A percentile compares a stretch with the other conserved stretches of the same genome.
Conservation (phyloP, 2,113 vertebrate genomes). For the Gymnocephalus cernua region DNA sequence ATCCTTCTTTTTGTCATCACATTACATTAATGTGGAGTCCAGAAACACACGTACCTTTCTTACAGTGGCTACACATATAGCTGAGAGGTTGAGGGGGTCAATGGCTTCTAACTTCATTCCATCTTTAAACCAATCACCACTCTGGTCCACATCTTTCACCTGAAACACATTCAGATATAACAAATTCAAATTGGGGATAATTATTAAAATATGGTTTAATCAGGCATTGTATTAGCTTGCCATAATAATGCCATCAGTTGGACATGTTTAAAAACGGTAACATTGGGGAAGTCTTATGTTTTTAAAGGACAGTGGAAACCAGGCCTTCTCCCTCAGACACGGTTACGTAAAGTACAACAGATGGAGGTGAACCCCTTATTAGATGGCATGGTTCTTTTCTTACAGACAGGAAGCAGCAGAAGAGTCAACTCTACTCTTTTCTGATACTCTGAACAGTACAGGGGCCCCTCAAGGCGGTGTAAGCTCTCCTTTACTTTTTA, state of each 20-base stretch:
- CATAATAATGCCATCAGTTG: not conserved
- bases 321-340: not conserved
- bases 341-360: too few species aligned
- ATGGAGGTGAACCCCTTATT: too few species aligned
- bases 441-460: too few species aligned
- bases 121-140: conserved; percentile 96
- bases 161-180: conserved; percentile 56
- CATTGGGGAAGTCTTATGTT: not conserved
- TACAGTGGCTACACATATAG: conserved; percentile 99
- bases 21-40: not conserved
- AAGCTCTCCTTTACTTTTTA: too few species aligned
- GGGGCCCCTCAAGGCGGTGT: too few species aligned
- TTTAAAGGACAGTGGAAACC: not conserved
- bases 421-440: too few species aligned
- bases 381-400: too few species aligned
- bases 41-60: conserved; percentile 89
- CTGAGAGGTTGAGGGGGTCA: conserved; percentile 97
- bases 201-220: not conserved
- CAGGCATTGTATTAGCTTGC: not conserved
- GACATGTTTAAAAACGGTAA: not conserved
- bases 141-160: conserved; percentile 97
- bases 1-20: not conserved
- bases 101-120: conserved; percentile 99
- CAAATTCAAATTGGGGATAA: not conserved
- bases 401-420: too few species aligned